These are phyloP conservation scores for Phrynocephalus vlangalii DNA, from an alignment of 2,797 vertebrate genomes.

Conservation along the genomic window DNA sequence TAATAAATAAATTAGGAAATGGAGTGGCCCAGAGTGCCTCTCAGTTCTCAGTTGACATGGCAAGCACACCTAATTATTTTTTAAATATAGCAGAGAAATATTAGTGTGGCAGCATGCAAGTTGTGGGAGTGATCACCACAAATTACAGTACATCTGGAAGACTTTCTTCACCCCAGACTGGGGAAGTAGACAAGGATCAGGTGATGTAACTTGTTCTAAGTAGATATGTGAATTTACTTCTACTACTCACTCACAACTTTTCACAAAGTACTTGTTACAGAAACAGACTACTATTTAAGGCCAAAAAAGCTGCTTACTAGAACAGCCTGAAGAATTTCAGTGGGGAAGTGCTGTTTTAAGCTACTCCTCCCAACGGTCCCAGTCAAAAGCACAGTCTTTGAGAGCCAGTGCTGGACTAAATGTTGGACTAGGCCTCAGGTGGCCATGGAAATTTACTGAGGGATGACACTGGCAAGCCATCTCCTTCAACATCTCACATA, in stretches of 20 bases:
- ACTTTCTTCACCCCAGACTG: not conserved
- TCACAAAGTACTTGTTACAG: not conserved
- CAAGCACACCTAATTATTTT: no score
- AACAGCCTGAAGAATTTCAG: not conserved
- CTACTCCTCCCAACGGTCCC: not conserved
- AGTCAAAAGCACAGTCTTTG: no score
- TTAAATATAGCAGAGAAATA: not conserved
- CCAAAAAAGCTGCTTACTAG: not conserved
- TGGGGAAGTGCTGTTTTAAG: not conserved
- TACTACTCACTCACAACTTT: not conserved
- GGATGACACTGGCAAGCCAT: no score
- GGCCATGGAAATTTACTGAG: no score
- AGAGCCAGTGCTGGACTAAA: no score
- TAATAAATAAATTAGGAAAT: no score
- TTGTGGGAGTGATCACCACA: not conserved
- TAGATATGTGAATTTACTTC: not conserved
- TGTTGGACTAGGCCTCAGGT: no score
- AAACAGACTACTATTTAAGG: not conserved
- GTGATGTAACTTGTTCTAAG: not conserved
- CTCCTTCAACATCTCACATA: no score
- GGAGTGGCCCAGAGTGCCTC: not conserved
- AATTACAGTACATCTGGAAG: not conserved
- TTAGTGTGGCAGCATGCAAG: not conserved
- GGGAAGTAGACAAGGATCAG: not conserved
- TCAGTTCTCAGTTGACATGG: no score